Percentiles rank a stretch among this genome's conserved stretches.
Evolutionary conservation across 1,140 invertebrate genomes (phyloP).

Genomic region (Manduca sexta): DNA sequence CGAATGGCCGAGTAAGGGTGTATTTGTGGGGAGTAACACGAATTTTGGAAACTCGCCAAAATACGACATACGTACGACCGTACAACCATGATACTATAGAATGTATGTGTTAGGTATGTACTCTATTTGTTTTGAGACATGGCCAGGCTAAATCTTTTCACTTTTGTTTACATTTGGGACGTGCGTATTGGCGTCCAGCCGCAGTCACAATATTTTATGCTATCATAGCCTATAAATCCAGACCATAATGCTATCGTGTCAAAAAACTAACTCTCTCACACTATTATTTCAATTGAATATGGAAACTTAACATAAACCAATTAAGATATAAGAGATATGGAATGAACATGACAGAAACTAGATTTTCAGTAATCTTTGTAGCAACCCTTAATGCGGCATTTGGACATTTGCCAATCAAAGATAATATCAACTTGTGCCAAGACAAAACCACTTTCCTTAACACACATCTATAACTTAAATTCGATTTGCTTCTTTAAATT

Average conservation of each 20-base stretch:
- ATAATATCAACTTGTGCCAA: constrained; percentile 42
- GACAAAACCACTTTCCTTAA: constrained; percentile 36
- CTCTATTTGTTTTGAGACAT: constrained; percentile 24
- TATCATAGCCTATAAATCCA: no score
- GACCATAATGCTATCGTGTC: no score
- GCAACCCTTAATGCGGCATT: constrained; percentile 28
- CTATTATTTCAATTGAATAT: no score
- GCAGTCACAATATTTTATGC: no score
- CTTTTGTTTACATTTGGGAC: no score
- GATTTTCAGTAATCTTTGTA: background rate
- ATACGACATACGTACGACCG: constrained; percentile 24
- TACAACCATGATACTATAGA: background rate
- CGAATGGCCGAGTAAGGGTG: constrained; percentile 25
- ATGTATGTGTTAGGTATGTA: constrained; percentile 14
- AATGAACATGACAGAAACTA: no score
- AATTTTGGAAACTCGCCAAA: constrained; percentile 31
- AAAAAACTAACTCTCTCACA: no score
- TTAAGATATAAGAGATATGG: no score
- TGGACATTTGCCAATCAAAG: constrained; percentile 48
- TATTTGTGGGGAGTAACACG: constrained; percentile 19
- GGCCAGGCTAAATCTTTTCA: no score
- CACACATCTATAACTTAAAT: constrained; percentile 21
- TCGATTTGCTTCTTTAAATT: constrained; percentile 12
- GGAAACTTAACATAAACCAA: no score
- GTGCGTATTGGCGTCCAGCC: no score